A percentile compares a stretch with the other conserved stretches of the same genome.
phyloP scores from a whole-genome alignment of 2,888 invertebrate species.

The Rosalia funebris region DNA sequence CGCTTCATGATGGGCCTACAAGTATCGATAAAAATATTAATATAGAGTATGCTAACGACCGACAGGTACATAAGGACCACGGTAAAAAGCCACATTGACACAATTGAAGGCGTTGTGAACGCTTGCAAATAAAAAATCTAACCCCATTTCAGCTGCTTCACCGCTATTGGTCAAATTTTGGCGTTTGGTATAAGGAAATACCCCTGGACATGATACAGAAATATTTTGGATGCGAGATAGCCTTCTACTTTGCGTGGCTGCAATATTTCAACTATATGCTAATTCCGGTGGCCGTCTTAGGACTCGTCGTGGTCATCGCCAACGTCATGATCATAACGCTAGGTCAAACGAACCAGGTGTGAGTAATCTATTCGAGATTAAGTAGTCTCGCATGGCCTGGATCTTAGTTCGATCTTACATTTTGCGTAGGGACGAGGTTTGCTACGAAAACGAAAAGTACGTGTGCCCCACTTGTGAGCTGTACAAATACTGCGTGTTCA shows the following conservation, averaged over 20 bases:
- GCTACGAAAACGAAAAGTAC: conserved; percentile 52
- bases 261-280: conserved; percentile 68
- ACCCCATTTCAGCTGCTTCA: conserved; percentile 40
- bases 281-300: conserved; percentile 64
- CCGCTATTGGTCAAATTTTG: conserved; percentile 45
- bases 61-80: conserved; percentile 55
- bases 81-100: too few relatives aligned
- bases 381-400: too few relatives aligned
- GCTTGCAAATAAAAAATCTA: background rate
- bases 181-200: conserved; percentile 66
- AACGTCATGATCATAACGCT: conserved; percentile 18
- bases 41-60: conserved; percentile 47
- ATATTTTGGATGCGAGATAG: conserved; percentile 69
- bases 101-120: background rate
- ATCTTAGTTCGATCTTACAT: too few relatives aligned
- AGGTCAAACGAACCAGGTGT: conserved; percentile 12
- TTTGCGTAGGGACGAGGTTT: conserved; percentile 50
- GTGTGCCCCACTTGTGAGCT: conserved; percentile 71
- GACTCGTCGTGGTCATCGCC: conserved; percentile 43
- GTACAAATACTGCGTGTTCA: conserved; percentile 64
- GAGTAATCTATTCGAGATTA: conserved; percentile 16
- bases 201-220: conserved; percentile 69
- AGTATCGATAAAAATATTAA: conserved; percentile 27
- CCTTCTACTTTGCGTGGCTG: conserved; percentile 69
- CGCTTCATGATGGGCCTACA: conserved; percentile 58